Evolutionary conservation across 2,888 invertebrate species (phyloP).

Genomic region (Melieria crassipennis): DNA sequence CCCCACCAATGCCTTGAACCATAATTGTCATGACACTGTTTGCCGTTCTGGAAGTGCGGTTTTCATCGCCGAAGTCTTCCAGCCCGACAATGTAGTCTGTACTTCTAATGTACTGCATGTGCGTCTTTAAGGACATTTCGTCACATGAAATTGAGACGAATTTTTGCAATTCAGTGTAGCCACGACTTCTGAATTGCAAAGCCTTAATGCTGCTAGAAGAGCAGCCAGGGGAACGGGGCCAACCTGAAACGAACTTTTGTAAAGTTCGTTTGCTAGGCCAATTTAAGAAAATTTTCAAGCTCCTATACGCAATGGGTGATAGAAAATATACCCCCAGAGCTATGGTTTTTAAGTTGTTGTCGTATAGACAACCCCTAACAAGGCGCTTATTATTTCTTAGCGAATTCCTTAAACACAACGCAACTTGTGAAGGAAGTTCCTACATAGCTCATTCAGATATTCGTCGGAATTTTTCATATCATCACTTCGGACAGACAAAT

Average conservation of each 20-base stretch:
- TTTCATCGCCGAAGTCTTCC: slow-evolving; percentile 21
- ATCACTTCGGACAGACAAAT: no score
- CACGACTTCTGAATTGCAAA: slow-evolving; percentile 18
- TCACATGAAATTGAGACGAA: no score
- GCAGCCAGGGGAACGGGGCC: slow-evolving; percentile 6
- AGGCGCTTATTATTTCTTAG: no score
- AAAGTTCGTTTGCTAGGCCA: background rate
- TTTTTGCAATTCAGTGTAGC: background rate
- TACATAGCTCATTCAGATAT: no score
- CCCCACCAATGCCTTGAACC: background rate
- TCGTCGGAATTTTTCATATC: no score
- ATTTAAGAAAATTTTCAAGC: no score
- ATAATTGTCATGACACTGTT: background rate
- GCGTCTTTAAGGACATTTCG: background rate
- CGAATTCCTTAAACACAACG: no score
- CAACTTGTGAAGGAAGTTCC: no score
- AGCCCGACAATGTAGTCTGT: slow-evolving; percentile 14
- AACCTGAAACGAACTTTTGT: slow-evolving; percentile 1
- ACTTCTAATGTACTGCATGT: background rate
- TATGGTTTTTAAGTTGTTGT: no score
- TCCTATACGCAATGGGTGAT: no score
- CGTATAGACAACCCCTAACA: no score
- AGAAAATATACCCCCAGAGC: no score
- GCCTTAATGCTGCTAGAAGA: slow-evolving; percentile 7
- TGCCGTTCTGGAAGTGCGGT: background rate